Evolutionary conservation across 2,888 invertebrate species (phyloP), one percentile per base, ranked within the genome.

Genomic region (Phania funesta): DNA sequence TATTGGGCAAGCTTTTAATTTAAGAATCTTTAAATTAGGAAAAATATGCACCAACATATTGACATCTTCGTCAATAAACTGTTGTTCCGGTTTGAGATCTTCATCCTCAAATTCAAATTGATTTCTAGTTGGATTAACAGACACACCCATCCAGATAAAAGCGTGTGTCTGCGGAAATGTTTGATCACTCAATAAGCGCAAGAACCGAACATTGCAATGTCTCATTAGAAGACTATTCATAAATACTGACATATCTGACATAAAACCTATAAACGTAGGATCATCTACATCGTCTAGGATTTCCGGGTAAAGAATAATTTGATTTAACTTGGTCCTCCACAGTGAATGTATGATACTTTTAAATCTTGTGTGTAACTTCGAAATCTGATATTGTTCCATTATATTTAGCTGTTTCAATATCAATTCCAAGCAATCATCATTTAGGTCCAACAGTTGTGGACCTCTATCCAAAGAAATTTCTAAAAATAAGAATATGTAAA

Each of bases 51-150:
- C 58, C 58, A 88, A 29, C 76, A 88, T 44, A n/a, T 84, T 83
- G 4, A 87, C 84, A 84, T 88, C 87, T 70, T 88, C 87, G 64
- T 88, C 88, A n/a, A 85, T 84, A 54, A 88, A 88, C 0, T 82
- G 74, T 3, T 70, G 22, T 32, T 74, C 70, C 74, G 83, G 38
- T 18, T 54, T 52, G 9, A 20, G 4, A n/a, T 5, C 60, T 6
- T 8, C 35, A 24, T 38, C 54, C 3, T 77, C 68, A 5, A 62
- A 38, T 46, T 81, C 78, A 9, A 68, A 48, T 8, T 68, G 11
- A 68, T 58, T 16, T 83, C 70, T 22, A n/a, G 62, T n/a, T 67
- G 65, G 6, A n/a, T 44, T 32, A n/a, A 24, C 67, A 64, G 62
- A 26, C 6, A 29, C 9, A n/a, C 76, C 80, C 20, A 85, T 48